phyloP scores from a whole-genome alignment of 1,140 invertebrate genomes.

The Drosophila novamexicana region DNA sequence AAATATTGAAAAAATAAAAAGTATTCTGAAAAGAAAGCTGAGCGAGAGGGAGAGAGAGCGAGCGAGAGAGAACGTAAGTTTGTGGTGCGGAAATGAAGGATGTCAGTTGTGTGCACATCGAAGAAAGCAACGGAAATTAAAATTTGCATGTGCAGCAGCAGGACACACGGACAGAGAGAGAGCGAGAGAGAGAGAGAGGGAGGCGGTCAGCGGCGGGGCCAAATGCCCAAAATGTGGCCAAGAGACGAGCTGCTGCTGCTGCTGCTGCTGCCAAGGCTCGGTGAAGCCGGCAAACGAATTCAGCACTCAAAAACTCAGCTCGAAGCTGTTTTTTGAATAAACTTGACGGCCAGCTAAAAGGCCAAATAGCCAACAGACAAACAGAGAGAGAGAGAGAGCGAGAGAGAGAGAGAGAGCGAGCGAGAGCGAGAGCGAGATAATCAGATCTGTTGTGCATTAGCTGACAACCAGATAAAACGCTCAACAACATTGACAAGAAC shows the following conservation, averaged over 20 bases:
- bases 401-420: neutral
- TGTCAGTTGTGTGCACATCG: constrained; percentile 71
- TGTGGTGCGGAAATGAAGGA: constrained; percentile 73
- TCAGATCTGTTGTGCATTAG: constrained; percentile 20
- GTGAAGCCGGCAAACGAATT: constrained; percentile 21
- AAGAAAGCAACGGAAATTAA: constrained; percentile 80
- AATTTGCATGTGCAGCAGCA: constrained; percentile 74
- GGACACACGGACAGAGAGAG: constrained; percentile 5
- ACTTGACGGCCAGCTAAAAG: constrained; percentile 23
- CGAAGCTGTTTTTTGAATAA: constrained; percentile 40
- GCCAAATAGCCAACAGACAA: neutral
- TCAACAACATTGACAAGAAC: constrained; percentile 40
- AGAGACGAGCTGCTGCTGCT: constrained; percentile 7
- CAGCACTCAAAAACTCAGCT: constrained; percentile 33
- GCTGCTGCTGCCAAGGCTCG: constrained; percentile 20
- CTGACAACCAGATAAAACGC: constrained; percentile 18
- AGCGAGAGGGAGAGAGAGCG: neutral
- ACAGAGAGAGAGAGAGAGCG: neutral
- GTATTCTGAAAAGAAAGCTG: neutral
- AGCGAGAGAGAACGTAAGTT: neutral
- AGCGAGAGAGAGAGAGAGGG: too few species aligned
- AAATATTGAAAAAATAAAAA: neutral
- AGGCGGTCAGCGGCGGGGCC: constrained; percentile 3
- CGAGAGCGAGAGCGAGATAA: neutral
- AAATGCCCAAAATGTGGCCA: constrained; percentile 16